These are phyloP conservation scores for Xanthorhoe spadicearia DNA, from an alignment of 2,888 invertebrate species.

Conservation along the genomic window DNA sequence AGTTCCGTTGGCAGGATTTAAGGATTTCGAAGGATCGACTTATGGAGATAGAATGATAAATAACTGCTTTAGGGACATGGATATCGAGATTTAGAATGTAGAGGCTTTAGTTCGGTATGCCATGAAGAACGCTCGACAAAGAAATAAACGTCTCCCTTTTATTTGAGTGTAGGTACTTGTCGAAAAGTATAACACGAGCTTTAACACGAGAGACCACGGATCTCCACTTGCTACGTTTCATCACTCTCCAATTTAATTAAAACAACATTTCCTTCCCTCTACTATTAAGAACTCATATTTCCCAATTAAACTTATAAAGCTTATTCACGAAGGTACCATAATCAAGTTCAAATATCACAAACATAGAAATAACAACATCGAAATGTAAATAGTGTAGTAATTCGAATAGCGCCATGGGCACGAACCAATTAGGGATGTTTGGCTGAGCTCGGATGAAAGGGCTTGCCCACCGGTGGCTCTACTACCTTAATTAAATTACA, in stretches of 20 bases:
- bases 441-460: constrained; percentile 31
- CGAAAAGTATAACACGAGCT: too few species aligned
- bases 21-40: constrained; percentile 25
- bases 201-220: too few species aligned
- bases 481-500: constrained; percentile 44
- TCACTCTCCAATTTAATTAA: too few species aligned
- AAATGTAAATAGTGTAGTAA: constrained; percentile 20
- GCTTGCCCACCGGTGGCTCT: constrained; percentile 27
- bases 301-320: background rate
- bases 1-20: constrained; percentile 15
- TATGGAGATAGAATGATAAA: constrained; percentile 27
- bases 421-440: constrained; percentile 41
- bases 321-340: background rate
- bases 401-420: constrained; percentile 24
- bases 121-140: background rate
- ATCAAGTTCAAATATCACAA: background rate
- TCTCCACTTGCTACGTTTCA: too few species aligned
- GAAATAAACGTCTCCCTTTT: background rate
- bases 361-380: constrained; percentile 3
- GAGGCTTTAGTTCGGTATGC: constrained; percentile 2
- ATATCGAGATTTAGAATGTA: constrained; percentile 7
- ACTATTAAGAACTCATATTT: too few species aligned
- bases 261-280: too few species aligned
- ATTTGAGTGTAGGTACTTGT: too few species aligned
- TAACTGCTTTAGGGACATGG: constrained; percentile 16